Percentiles rank a stretch among this genome's conserved stretches.
Evolutionary conservation across 2,113 vertebrate genomes (phyloP).

Genomic region (Chloropsis hardwickii): DNA sequence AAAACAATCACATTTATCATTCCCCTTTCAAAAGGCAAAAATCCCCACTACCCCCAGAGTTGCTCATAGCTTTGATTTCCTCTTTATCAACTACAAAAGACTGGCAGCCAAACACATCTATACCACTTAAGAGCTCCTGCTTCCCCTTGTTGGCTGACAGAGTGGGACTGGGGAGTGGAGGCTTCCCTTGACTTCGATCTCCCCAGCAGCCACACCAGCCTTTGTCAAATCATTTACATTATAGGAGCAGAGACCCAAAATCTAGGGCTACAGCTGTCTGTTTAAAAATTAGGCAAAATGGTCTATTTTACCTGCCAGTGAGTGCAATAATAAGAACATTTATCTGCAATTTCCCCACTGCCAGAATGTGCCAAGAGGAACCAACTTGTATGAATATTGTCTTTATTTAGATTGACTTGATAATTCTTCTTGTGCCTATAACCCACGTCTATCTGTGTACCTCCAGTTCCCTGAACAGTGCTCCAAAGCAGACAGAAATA

Average conservation of each 20-base stretch:
- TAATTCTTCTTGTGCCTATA: not conserved
- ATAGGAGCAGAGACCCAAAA: not conserved
- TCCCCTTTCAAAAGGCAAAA: not conserved
- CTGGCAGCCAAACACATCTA: not conserved
- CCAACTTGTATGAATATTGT: not conserved
- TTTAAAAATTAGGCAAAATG: not conserved
- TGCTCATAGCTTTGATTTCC: not conserved
- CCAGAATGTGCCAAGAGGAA: not conserved
- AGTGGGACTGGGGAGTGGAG: not conserved
- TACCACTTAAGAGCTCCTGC: not conserved
- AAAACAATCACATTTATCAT: accelerated
- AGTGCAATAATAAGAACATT: not conserved
- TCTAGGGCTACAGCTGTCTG: not conserved
- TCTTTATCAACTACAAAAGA: not conserved
- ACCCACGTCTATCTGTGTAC: not conserved
- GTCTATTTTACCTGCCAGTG: not conserved
- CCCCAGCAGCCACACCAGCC: not conserved
- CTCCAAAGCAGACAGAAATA: not conserved
- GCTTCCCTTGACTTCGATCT: not conserved
- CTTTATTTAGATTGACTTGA: not conserved
- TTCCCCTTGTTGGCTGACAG: not conserved
- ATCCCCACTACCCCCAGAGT: accelerated
- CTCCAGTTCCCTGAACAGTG: not conserved
- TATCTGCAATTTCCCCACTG: not conserved
- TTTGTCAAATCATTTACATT: not conserved